Evolutionary conservation across 1,140 invertebrate species (phyloP).

Genomic region (Megathymus violae): DNA sequence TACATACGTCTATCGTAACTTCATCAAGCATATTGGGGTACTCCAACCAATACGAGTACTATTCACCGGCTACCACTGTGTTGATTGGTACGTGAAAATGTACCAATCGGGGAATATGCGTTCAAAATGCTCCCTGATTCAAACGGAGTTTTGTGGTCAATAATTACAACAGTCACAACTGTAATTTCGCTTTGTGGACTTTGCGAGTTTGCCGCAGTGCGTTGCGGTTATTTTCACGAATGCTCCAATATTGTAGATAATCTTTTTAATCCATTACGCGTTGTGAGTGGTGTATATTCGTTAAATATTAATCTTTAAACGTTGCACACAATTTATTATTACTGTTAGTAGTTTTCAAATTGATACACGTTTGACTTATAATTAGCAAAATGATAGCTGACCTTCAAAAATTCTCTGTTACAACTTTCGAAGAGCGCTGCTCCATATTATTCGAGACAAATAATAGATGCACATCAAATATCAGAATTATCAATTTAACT

Average conservation of each 20-base stretch:
- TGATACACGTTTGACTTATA: too few relatives aligned
- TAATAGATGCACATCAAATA: too few relatives aligned
- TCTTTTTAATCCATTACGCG: neutral
- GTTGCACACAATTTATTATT: too few relatives aligned
- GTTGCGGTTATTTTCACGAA: neutral
- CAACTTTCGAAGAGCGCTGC: too few relatives aligned
- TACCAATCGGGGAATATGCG: neutral
- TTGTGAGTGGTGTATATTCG: neutral
- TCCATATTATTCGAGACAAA: too few relatives aligned
- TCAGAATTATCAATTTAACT: too few relatives aligned
- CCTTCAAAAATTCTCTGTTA: too few relatives aligned
- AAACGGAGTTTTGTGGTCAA: neutral
- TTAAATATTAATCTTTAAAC: too few relatives aligned
- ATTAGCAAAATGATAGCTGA: too few relatives aligned
- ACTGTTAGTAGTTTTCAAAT: too few relatives aligned
- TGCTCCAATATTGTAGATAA: neutral
- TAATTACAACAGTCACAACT: neutral
- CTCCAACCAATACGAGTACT: neutral
- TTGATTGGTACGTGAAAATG: neutral
- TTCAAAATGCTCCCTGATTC: neutral
- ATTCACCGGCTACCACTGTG: neutral
- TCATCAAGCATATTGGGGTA: neutral
- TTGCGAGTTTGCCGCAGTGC: neutral
- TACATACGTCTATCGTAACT: neutral
- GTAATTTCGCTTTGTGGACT: neutral